A percentile compares a stretch with the other conserved stretches of the same genome.
These are phyloP conservation scores for Danio tinwini DNA, from an alignment of 2,797 vertebrate genomes.

Conservation along the genomic window DNA sequence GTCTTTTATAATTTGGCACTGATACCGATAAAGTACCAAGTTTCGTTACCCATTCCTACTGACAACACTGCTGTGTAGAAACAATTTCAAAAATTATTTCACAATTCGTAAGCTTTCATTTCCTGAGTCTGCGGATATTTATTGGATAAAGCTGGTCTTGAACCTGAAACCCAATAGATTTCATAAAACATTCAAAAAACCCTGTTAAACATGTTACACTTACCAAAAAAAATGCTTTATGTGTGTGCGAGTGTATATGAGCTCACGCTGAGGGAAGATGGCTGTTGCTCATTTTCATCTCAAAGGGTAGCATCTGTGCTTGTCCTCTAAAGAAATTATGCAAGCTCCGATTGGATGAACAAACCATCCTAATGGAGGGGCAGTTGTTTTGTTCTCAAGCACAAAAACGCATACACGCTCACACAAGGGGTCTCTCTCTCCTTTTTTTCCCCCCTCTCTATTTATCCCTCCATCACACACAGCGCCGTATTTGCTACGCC, in stretches of 20 bases:
- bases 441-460: not conserved
- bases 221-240: constrained; percentile 35
- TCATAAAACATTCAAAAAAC: not conserved
- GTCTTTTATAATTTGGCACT: too few species aligned
- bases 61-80: too few species aligned
- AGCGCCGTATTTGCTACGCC: constrained; percentile 7
- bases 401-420: constrained; percentile 36
- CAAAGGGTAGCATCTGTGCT: constrained; percentile 76
- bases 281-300: constrained; percentile 76
- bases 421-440: constrained; percentile 14
- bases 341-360: constrained; percentile 69
- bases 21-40: too few species aligned
- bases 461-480: constrained; percentile 26
- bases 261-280: constrained; percentile 36
- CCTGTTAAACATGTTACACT: not conserved
- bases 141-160: not conserved
- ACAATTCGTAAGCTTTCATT: too few species aligned
- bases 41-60: too few species aligned
- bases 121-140: not conserved
- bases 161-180: not conserved
- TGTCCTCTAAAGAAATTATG: constrained; percentile 72
- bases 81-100: too few species aligned
- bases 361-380: constrained; percentile 18
- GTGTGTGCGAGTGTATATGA: constrained; percentile 15
- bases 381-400: constrained; percentile 32